Percentiles rank a stretch among this genome's conserved stretches.
Conservation (phyloP, 2,113 vertebrate genomes). For the Laticauda colubrina region DNA sequence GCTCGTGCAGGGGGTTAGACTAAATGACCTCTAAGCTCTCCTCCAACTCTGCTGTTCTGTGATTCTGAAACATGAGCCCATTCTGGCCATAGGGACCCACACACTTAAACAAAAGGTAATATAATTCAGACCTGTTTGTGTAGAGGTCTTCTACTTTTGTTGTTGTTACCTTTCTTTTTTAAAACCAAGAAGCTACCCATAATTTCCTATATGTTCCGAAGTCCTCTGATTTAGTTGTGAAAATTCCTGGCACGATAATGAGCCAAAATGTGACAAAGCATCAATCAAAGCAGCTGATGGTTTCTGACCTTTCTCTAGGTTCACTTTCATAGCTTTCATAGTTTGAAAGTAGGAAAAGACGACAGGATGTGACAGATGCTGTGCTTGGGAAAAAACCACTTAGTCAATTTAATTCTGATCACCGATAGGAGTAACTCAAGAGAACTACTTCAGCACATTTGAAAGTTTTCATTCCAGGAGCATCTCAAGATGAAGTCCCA, state of each 20-base stretch:
- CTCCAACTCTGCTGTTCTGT: neutral
- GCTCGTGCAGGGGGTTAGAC: neutral
- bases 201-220: constrained; percentile 47
- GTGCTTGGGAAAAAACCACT: constrained; percentile 74
- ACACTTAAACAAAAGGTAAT: constrained; percentile 38
- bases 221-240: constrained; percentile 50
- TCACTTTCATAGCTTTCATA: constrained; percentile 83
- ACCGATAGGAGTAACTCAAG: constrained; percentile 59
- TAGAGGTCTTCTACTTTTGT: constrained; percentile 21
- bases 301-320: constrained; percentile 71
- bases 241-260: constrained; percentile 50
- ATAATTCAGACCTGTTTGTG: constrained; percentile 21
- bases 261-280: constrained; percentile 70
- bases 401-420: constrained; percentile 72
- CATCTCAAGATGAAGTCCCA: accelerated
- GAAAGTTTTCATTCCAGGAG: constrained; percentile 13
- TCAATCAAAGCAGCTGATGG: constrained; percentile 64
- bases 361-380: constrained; percentile 81
- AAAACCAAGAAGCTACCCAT: constrained; percentile 2
- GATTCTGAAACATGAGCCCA: neutral
- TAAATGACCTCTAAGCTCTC: neutral
- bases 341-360: constrained; percentile 81
- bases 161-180: neutral
- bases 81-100: constrained; percentile 6
- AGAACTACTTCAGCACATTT: constrained; percentile 68